Conservation (phyloP, 2,888 invertebrate species). For the Metacarcinus magister region DNA sequence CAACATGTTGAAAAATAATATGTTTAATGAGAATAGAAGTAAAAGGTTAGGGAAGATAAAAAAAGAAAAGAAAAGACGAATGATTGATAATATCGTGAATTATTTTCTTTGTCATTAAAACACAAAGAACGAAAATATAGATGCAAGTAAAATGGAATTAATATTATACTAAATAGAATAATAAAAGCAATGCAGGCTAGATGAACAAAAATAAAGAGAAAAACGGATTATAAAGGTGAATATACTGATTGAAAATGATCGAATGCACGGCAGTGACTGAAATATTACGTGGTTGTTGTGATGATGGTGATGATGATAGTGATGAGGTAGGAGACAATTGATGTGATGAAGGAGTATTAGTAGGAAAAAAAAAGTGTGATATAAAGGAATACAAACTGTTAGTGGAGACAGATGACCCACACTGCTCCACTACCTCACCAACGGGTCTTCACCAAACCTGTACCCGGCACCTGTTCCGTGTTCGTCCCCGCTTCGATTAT, state of each 20-base stretch:
- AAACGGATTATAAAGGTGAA: neutral
- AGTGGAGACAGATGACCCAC: neutral
- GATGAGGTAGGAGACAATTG: neutral
- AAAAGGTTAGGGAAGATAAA: too few relatives aligned
- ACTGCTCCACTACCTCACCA: neutral
- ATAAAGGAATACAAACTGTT: neutral
- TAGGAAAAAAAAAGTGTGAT: neutral
- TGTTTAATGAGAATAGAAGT: too few relatives aligned
- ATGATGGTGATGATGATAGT: neutral
- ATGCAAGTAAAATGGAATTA: neutral
- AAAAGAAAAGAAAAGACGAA: neutral
- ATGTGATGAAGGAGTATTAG: too few relatives aligned
- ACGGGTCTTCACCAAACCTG: neutral
- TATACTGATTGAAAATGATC: neutral
- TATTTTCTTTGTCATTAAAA: neutral
- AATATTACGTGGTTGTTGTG: neutral
- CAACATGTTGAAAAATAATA: too few relatives aligned
- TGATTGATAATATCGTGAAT: neutral
- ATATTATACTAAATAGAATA: neutral
- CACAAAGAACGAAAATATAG: neutral
- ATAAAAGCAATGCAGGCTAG: neutral
- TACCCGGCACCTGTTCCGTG: neutral
- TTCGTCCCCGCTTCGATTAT: neutral
- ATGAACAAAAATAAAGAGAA: neutral
- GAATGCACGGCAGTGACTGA: neutral